These are phyloP conservation scores for Phyllotreta cruciferae DNA, from an alignment of 2,888 invertebrate species.

Conservation along the genomic window DNA sequence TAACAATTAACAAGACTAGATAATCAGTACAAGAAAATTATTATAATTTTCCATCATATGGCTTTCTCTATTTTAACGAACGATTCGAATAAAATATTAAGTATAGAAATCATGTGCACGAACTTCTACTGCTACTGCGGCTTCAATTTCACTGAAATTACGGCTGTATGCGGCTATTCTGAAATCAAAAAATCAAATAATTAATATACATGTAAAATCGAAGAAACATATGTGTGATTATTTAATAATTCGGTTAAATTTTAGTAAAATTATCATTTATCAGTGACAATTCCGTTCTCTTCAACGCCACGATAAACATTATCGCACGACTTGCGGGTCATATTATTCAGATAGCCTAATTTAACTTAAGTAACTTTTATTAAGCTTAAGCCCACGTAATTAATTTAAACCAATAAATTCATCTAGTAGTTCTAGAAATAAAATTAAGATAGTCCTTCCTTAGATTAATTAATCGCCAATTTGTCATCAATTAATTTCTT, in stretches of 20 bases:
- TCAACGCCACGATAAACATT: no score
- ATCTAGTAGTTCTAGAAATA: no score
- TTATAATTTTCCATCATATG: background rate
- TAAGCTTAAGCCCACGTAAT: no score
- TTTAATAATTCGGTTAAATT: background rate
- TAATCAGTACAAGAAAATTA: conserved; percentile 15
- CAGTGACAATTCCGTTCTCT: no score
- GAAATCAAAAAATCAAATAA: conserved; percentile 3
- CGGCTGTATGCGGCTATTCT: background rate
- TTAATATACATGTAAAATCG: background rate
- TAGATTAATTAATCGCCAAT: no score
- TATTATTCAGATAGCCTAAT: no score
- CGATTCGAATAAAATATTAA: background rate
- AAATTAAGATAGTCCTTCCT: no score
- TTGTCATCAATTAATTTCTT: no score
- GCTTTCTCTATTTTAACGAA: background rate
- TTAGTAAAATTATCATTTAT: background rate
- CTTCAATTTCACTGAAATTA: conserved; percentile 14
- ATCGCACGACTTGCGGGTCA: no score
- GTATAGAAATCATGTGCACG: background rate
- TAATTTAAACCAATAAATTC: no score
- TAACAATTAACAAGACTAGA: conserved; percentile 7
- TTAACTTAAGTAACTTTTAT: no score
- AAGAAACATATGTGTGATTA: conserved; percentile 1
- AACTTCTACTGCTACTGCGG: background rate